phyloP scores from a whole-genome alignment of 1,140 invertebrate genomes.

The Brachionus koreanus region DNA sequence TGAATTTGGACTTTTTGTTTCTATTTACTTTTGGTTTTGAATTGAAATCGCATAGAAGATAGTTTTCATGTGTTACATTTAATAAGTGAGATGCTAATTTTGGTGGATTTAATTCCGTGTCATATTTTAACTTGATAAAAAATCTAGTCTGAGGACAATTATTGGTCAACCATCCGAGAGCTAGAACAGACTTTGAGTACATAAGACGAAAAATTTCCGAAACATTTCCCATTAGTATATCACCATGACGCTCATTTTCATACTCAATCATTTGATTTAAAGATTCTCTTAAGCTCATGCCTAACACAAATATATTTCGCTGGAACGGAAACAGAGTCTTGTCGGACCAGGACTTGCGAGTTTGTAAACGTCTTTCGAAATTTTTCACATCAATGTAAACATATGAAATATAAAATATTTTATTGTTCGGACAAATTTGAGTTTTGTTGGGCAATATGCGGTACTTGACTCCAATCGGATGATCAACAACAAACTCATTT shows the following conservation, averaged over 20 bases:
- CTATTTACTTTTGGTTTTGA: background rate
- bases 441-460: background rate
- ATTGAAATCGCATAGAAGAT: background rate
- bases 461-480: background rate
- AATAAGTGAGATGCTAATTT: background rate
- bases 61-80: background rate
- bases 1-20: background rate
- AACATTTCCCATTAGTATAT: background rate
- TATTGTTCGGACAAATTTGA: background rate
- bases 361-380: slow-evolving; percentile 1
- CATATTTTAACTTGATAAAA: background rate
- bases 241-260: background rate
- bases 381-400: background rate
- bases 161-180: background rate
- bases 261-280: slow-evolving; percentile 21
- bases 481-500: background rate
- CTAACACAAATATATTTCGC: background rate
- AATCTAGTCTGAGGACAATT: background rate
- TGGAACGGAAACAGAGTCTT: background rate
- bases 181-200: background rate
- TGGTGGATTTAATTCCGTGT: background rate
- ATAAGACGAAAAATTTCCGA: background rate
- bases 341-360: background rate
- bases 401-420: slow-evolving; percentile 11
- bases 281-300: background rate